Percentiles rank a stretch among this genome's conserved stretches.
Conservation (phyloP, 2,797 vertebrate genomes). For the Myotis myotis region DNA sequence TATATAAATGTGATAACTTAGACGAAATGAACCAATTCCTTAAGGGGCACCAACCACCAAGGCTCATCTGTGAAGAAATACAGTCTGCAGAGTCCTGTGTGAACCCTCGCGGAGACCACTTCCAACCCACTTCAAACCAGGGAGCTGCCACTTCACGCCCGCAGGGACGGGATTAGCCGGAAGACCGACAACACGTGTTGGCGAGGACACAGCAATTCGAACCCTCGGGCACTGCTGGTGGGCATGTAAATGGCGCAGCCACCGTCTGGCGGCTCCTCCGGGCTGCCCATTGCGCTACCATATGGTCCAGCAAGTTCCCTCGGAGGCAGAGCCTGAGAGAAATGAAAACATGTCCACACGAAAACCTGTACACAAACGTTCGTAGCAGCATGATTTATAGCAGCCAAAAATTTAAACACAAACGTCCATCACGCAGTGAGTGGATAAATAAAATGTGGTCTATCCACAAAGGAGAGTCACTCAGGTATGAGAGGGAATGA, state of each 20-base stretch:
- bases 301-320: neutral
- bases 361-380: neutral
- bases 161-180: neutral
- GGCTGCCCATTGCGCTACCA: neutral
- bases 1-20: neutral
- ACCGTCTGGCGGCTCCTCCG: neutral
- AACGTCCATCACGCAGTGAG: neutral
- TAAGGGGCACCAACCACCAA: neutral
- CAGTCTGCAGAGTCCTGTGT: neutral
- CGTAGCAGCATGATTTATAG: no score
- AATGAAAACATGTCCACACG: neutral
- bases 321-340: neutral
- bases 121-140: neutral
- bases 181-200: neutral
- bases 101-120: neutral
- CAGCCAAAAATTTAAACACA: neutral
- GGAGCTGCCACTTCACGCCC: accelerated
- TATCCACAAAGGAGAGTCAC: neutral
- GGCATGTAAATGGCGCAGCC: accelerated
- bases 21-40: neutral
- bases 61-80: neutral
- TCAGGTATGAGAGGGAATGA: neutral
- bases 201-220: no score
- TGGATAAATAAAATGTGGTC: neutral
- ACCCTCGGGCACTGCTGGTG: neutral